phyloP scores from a whole-genome alignment of 92 coral and sea anemone genomes.

The Parazoanthus swiftii region DNA sequence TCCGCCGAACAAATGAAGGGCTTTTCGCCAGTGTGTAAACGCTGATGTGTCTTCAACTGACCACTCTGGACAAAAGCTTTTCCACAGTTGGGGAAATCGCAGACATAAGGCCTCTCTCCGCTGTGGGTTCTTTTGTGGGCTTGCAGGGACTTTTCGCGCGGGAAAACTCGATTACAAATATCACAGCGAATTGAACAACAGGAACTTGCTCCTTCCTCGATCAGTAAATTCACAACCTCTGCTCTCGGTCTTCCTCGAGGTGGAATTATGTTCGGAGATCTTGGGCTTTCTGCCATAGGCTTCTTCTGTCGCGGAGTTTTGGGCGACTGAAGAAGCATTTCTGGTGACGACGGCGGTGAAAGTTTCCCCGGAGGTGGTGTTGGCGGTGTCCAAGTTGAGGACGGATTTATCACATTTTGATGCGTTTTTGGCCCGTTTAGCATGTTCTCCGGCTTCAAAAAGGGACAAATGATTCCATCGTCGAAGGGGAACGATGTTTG shows the following conservation, averaged over 20 bases:
- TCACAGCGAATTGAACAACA: constrained; percentile 97
- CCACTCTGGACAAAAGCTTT: constrained; percentile 99
- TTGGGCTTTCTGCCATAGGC: constrained; percentile 53
- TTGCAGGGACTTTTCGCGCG: constrained; percentile 99
- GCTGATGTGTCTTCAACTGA: constrained; percentile 95
- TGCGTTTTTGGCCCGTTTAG: constrained; percentile 54
- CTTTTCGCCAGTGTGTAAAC: constrained; percentile 96
- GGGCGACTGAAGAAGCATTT: constrained; percentile 51
- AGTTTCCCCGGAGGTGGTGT: constrained; percentile 76
- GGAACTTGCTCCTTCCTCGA: constrained; percentile 93
- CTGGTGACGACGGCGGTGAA: constrained; percentile 80
- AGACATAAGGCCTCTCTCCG: constrained; percentile 95
- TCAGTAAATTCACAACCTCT: constrained; percentile 81
- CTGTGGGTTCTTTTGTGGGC: constrained; percentile 99
- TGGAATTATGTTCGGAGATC: constrained; percentile 74
- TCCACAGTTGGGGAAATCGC: constrained; percentile 99
- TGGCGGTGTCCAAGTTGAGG: constrained; percentile 94
- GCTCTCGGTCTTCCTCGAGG: constrained; percentile 99
- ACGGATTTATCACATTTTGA: constrained; percentile 72
- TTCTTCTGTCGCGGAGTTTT: constrained; percentile 63
- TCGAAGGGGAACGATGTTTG: constrained; percentile 68
- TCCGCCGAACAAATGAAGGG: constrained; percentile 90
- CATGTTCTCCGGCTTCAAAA: constrained; percentile 60
- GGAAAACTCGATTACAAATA: constrained; percentile 97
- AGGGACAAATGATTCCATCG: constrained; percentile 71